Base-by-base conservation (phyloP, 2,113 vertebrate species). In the Corythoichthys haematopterus region DNA sequence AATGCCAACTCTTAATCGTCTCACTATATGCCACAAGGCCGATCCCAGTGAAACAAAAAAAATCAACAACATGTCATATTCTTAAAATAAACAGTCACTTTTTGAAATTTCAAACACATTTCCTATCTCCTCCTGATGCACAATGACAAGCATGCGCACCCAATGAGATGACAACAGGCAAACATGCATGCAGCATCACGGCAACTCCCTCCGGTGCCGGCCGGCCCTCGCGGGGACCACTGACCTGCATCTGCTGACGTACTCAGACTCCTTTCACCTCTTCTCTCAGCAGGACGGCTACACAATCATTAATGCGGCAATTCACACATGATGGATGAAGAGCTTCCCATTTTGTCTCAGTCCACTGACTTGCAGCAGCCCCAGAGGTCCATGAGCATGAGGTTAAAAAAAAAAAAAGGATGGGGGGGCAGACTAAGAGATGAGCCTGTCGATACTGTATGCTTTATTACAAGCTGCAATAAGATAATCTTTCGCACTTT, bases 401-500 rank as follows among this genome's bases (percentile, higher is more conserved):
- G 55, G 55, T 57, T 57, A 70, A 75, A 80, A 66, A 59, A 61
- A 57, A 71, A 69, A 74, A 74, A 64, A 64, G 48, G 74, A 77
- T 75, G 72, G 7, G 80, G 74, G 72, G 45, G 70, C 55, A 37
- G 28, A 8, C 46, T 46, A n/a, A 50, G 14, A 28, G 43, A 33
- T 35, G 45, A 28, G 62, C 15, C 91, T 93, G 93, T 90, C 80
- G 80, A 88, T 91, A 94, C 90, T 93, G 92, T 94, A 94, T 94
- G 94, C 92, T 94, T 95, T 94, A 95, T 93, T 94, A 93, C 95
- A 94, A 93, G 92, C 89, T 84, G 90, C 33, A 36, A 57, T 36
- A 91, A 83, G 91, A 92, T 91, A 93, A 93, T 91, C 90, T 89
- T 83, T 78, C 91, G 91, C 90, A 90, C 74, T 84, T 84, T 37